Evolutionary conservation across 2,797 vertebrate species (phyloP).

Genomic region (Gadopsis bispinosus): DNA sequence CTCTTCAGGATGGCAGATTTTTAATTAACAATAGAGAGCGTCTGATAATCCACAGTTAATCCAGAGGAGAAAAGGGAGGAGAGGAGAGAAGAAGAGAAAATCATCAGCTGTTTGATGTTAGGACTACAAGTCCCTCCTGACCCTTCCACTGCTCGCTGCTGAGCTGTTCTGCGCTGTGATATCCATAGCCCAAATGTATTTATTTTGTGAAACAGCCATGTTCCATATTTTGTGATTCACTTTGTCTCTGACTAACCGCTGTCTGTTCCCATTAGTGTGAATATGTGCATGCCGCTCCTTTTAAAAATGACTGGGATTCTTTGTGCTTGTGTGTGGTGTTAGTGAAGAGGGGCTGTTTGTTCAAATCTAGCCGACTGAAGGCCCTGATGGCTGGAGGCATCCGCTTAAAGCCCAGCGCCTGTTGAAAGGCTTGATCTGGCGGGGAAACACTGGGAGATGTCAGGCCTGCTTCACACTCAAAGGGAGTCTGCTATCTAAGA

Average conservation of each 20-base stretch:
- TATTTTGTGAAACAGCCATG: constrained; percentile 80
- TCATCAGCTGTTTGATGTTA: constrained; percentile 82
- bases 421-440: constrained; percentile 76
- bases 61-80: constrained; percentile 78
- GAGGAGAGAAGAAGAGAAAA: constrained; percentile 77
- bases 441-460: constrained; percentile 77
- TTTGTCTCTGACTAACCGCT: constrained; percentile 85
- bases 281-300: constrained; percentile 68
- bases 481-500: constrained; percentile 70
- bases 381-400: constrained; percentile 72
- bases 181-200: constrained; percentile 79
- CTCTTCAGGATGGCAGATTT: constrained; percentile 81
- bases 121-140: constrained; percentile 79
- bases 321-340: constrained; percentile 61
- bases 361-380: constrained; percentile 67
- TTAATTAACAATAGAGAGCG: constrained; percentile 84
- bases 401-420: constrained; percentile 71
- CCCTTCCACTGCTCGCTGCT: constrained; percentile 62
- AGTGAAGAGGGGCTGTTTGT: constrained; percentile 70
- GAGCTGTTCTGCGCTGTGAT: constrained; percentile 72
- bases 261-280: constrained; percentile 85
- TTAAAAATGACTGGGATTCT: constrained; percentile 67
- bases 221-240: constrained; percentile 85
- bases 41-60: constrained; percentile 85
- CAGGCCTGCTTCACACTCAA: constrained; percentile 73